Evolutionary conservation across 2,888 invertebrate species (phyloP).

Genomic region (Ectemnius continuus): DNA sequence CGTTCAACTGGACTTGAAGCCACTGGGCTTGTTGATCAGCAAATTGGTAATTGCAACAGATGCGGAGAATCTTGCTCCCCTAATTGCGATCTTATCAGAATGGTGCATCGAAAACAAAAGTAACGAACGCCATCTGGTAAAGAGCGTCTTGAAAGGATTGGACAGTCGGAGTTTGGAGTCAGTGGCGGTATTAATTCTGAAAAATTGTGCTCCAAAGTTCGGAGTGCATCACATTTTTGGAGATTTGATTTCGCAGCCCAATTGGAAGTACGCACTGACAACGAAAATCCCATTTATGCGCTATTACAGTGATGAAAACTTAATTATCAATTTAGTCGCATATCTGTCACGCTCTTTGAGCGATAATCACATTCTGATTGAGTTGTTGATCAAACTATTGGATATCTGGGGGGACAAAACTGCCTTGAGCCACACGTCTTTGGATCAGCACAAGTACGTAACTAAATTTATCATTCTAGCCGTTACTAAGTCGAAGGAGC

Average conservation of each 20-base stretch:
- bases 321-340: slow-evolving; percentile 82
- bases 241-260: slow-evolving; percentile 65
- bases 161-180: slow-evolving; percentile 82
- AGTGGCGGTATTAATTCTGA: slow-evolving; percentile 81
- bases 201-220: slow-evolving; percentile 73
- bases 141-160: slow-evolving; percentile 80
- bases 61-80: slow-evolving; percentile 78
- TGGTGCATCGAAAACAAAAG: slow-evolving; percentile 76
- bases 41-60: slow-evolving; percentile 82
- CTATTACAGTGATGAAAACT: slow-evolving; percentile 78
- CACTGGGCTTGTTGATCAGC: slow-evolving; percentile 81
- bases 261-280: slow-evolving; percentile 84
- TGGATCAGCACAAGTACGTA: slow-evolving; percentile 85
- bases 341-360: slow-evolving; percentile 80
- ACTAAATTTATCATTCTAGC: slow-evolving; percentile 83
- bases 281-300: slow-evolving; percentile 82
- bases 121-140: slow-evolving; percentile 67
- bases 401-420: slow-evolving; percentile 85
- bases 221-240: slow-evolving; percentile 79
- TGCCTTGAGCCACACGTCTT: slow-evolving; percentile 81
- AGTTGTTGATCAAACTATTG: slow-evolving; percentile 80
- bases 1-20: slow-evolving; percentile 76
- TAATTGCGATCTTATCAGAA: slow-evolving; percentile 81
- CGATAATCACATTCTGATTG: slow-evolving; percentile 71
- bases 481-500: slow-evolving; percentile 54